Evolutionary conservation across 1,140 invertebrate species (phyloP), one percentile per base, ranked within the genome.

Genomic region (Achroia grisella): DNA sequence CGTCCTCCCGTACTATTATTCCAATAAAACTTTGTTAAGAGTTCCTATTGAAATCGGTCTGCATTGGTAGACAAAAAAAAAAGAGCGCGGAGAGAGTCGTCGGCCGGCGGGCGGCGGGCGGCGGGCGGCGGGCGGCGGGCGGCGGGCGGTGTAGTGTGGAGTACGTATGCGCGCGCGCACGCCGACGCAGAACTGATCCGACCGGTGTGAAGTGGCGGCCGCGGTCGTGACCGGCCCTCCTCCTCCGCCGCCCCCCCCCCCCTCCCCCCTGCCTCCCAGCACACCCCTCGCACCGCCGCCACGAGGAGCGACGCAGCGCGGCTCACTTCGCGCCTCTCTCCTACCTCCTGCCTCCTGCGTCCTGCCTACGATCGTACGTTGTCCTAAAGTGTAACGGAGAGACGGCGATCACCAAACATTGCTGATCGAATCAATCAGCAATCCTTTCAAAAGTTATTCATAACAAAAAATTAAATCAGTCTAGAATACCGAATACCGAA

Each of bases 141-240:
- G 56, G 62, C 50, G 44, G 58, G n/a, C n/a, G n/a, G n/a, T n/a
- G n/a, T n/a, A n/a, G n/a, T n/a, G n/a, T n/a, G n/a, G n/a, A n/a
- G n/a, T n/a, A 35, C 55, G 65, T 42, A 57, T 64, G 69, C 74
- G 79, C 74, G 54, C 50, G 69, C 73, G 67, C 69, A 56, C 61
- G 44, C 54, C 62, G 56, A 55, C 67, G 68, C 71, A 68, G 73
- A 82, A 82, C 76, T 78, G 78, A 82, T 63, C 78, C 52, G 71
- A 82, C 78, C 67, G 69, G 76, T 80, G 36, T 70, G 78, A 82
- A 81, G 65, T 71, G 39, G 29, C 39, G 35, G 32, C 49, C 46
- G 58, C 59, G 56, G 60, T 66, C 57, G 64, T 54, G 55, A 61
- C 58, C 57, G 58, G 45, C 44, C 41, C 4, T 13, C 29, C 11